Conservation (phyloP, 2,888 invertebrate species). For the Artemia sinica region DNA sequence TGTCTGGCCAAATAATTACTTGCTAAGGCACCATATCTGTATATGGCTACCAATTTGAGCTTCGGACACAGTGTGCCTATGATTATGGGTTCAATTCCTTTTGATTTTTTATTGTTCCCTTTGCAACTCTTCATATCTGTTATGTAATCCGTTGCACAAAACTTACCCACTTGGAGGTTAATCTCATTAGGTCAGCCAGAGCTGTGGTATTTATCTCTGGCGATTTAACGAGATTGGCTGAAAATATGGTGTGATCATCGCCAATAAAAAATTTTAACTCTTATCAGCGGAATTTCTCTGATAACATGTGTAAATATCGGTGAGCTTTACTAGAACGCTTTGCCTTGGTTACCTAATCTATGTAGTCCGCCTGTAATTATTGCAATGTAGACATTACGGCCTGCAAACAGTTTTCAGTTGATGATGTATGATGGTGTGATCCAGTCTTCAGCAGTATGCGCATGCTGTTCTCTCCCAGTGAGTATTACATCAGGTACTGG, state of each 20-base stretch:
- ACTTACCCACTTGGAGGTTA: constrained; percentile 7
- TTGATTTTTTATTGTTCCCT: no score
- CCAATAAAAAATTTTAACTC: not conserved
- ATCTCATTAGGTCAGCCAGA: constrained; percentile 13
- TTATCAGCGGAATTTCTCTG: constrained; percentile 9
- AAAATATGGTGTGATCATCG: not conserved
- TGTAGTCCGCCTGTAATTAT: not conserved
- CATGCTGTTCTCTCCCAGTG: constrained; percentile 37
- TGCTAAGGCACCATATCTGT: no score
- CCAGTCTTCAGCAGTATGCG: not conserved
- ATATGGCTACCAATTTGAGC: no score
- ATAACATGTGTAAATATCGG: constrained; percentile 10
- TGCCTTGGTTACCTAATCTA: constrained; percentile 10
- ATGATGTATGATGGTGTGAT: constrained; percentile 9
- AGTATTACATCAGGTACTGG: constrained; percentile 99
- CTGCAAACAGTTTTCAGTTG: not conserved
- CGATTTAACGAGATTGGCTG: constrained; percentile 3
- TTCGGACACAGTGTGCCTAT: no score
- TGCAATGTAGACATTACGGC: no score
- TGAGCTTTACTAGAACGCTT: constrained; percentile 7
- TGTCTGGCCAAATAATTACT: no score
- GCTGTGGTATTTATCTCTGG: not conserved
- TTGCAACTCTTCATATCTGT: no score
- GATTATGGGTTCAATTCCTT: no score
- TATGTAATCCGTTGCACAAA: not conserved